Percentiles rank a stretch among this genome's conserved stretches.
phyloP scores from a whole-genome alignment of 2,113 vertebrate genomes.

The Lamprotornis superbus region DNA sequence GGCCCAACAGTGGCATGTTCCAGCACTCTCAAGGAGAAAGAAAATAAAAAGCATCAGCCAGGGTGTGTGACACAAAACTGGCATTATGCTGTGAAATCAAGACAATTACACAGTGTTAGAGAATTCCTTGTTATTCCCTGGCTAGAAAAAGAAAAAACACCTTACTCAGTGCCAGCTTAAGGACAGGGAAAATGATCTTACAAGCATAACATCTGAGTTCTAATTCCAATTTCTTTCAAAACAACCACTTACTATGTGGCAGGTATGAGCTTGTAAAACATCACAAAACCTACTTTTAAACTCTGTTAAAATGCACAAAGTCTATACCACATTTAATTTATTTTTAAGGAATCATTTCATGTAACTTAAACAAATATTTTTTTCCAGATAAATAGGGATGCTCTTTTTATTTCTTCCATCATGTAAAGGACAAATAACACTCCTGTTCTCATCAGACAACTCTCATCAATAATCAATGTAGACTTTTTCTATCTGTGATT shows the following conservation, averaged over 20 bases:
- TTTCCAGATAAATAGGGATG: not conserved
- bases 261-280: not conserved
- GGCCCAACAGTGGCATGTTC: not conserved
- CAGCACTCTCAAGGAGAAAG: not conserved
- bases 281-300: not conserved
- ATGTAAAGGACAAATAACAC: not conserved
- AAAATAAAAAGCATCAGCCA: not conserved
- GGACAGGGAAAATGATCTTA: not conserved
- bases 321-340: not conserved
- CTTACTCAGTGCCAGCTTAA: not conserved
- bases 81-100: not conserved
- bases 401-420: not conserved
- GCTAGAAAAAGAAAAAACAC: not conserved
- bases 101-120: slow-evolving; percentile 9
- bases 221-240: not conserved
- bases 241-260: not conserved
- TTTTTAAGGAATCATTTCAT: not conserved
- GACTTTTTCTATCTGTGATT: not conserved
- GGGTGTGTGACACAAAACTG: not conserved
- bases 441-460: not conserved
- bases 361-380: not conserved
- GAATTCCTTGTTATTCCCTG: slow-evolving; percentile 12
- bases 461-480: not conserved
- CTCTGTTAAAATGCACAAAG: not conserved
- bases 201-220: not conserved